phyloP scores from a whole-genome alignment of 92 coral and sea anemone species.

The Phenganax stokvisi region DNA sequence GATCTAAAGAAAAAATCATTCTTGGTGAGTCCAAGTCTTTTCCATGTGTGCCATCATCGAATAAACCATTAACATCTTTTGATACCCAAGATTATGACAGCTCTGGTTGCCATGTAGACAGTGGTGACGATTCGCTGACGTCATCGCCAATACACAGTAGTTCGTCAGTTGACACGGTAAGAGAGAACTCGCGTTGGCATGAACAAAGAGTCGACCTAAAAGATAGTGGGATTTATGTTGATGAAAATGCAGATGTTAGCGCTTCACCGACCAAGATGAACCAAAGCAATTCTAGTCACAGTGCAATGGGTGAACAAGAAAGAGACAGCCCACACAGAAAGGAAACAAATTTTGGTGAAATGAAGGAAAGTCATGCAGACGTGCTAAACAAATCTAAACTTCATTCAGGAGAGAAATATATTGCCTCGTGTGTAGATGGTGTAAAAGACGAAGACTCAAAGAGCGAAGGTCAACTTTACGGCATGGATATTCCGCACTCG shows the following conservation, averaged over 20 bases:
- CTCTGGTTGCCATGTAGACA: conserved; percentile 20
- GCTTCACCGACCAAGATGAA: conserved; percentile 1
- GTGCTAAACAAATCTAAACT: conserved; percentile 12
- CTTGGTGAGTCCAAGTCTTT: conserved; percentile 20
- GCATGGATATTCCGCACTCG: background rate
- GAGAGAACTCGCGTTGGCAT: conserved; percentile 7
- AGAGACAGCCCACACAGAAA: conserved; percentile 14
- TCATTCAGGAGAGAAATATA: conserved; percentile 38
- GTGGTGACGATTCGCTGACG: background rate
- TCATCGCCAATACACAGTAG: conserved; percentile 18
- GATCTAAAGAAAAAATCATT: background rate
- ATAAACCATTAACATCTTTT: background rate
- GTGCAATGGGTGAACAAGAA: conserved; percentile 7
- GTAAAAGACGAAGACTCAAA: background rate
- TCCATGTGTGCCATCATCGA: conserved; percentile 3
- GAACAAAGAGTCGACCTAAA: conserved; percentile 7
- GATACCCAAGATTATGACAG: conserved; percentile 15
- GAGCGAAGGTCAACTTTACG: background rate
- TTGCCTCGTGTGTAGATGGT: background rate
- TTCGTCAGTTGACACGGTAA: background rate
- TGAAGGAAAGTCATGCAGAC: conserved; percentile 6
- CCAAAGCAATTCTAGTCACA: conserved; percentile 18
- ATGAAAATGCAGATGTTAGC: background rate
- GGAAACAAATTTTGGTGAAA: conserved; percentile 3
- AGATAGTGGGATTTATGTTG: conserved; percentile 19